Conservation (phyloP, 2,888 invertebrate species). For the Oscheius myriophilus region DNA sequence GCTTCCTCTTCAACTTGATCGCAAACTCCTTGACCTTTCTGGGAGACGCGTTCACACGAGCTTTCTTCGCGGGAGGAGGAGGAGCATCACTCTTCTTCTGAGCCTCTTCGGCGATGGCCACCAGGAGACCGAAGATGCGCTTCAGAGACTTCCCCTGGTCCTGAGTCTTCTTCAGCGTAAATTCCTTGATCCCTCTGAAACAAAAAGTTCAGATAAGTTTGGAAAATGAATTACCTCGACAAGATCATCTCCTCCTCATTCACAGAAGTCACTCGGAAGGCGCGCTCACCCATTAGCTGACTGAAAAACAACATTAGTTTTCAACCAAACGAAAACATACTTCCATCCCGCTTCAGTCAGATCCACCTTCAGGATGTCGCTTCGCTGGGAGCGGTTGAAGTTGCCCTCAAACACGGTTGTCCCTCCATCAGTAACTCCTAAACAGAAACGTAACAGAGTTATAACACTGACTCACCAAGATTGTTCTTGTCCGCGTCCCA, state of each 20-base stretch:
- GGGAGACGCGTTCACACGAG: too few species aligned
- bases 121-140: too few species aligned
- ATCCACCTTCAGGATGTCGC: constrained; percentile 3
- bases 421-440: constrained; percentile 12
- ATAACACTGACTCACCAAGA: neutral
- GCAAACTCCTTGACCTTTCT: too few species aligned
- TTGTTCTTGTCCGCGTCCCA: neutral
- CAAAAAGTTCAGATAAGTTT: too few species aligned
- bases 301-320: neutral
- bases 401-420: neutral
- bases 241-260: neutral
- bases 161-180: too few species aligned
- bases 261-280: neutral
- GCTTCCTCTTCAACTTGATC: too few species aligned
- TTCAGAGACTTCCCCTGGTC: too few species aligned
- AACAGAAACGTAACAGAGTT: neutral
- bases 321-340: neutral
- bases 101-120: too few species aligned
- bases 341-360: constrained; percentile 7
- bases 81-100: too few species aligned
- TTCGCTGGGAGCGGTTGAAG: neutral
- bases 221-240: neutral
- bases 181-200: neutral
- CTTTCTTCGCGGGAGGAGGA: too few species aligned
- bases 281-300: neutral